Evolutionary conservation across 2,113 vertebrate species (phyloP).

Genomic region (Sceloporus undulatus): DNA sequence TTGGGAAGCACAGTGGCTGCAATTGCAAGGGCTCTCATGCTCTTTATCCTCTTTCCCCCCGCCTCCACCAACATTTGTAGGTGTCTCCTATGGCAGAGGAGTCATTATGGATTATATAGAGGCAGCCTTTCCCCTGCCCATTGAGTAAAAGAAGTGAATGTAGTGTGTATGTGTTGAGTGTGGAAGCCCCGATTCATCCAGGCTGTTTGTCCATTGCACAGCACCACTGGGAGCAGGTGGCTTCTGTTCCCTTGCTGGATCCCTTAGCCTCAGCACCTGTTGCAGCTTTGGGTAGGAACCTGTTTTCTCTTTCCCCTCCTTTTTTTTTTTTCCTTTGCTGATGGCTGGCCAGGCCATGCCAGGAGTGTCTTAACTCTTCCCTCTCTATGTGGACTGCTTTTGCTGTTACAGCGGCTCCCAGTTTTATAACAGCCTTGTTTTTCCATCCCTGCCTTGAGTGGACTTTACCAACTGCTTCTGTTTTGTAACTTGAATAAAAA

Average conservation of each 20-base stretch:
- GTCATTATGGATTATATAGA: slow-evolving; percentile 13
- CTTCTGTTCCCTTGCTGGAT: slow-evolving; percentile 45
- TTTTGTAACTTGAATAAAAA: slow-evolving; percentile 63
- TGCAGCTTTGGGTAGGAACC: slow-evolving; percentile 56
- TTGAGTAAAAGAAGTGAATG: neutral
- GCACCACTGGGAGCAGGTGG: slow-evolving; percentile 29
- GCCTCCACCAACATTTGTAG: slow-evolving; percentile 50
- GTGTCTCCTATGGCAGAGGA: slow-evolving; percentile 48
- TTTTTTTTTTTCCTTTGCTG: slow-evolving; percentile 63
- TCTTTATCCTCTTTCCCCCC: neutral
- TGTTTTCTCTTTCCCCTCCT: slow-evolving; percentile 33
- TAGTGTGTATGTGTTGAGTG: neutral
- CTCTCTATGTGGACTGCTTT: slow-evolving; percentile 47
- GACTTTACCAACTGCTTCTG: slow-evolving; percentile 62
- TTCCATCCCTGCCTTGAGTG: slow-evolving; percentile 55
- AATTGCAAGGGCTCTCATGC: slow-evolving; percentile 59
- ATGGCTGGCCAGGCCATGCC: slow-evolving; percentile 74
- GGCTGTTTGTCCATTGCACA: slow-evolving; percentile 5
- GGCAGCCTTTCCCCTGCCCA: slow-evolving; percentile 26
- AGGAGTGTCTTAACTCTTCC: slow-evolving; percentile 80
- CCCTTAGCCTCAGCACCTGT: slow-evolving; percentile 52
- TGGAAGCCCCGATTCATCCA: neutral
- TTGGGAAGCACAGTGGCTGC: slow-evolving; percentile 29
- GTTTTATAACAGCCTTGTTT: slow-evolving; percentile 64
- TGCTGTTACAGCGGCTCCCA: slow-evolving; percentile 46